phyloP scores from a whole-genome alignment of 2,888 invertebrate genomes.

The Pomacea canaliculata region DNA sequence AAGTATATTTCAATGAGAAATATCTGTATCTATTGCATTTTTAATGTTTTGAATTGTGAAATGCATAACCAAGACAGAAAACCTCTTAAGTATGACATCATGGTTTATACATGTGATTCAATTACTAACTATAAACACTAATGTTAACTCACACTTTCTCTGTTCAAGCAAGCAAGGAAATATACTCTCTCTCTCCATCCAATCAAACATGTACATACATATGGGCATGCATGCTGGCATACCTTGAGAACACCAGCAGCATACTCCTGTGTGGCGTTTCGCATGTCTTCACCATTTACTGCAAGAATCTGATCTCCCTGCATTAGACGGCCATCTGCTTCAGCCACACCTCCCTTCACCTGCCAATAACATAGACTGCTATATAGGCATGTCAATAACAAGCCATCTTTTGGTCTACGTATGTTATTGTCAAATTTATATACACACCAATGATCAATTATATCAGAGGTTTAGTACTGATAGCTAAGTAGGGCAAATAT shows the following conservation, averaged over 20 bases:
- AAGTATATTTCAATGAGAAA: too few relatives aligned
- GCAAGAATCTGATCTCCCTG: conserved; percentile 91
- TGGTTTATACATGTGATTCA: too few relatives aligned
- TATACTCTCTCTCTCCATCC: too few relatives aligned
- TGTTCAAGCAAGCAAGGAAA: too few relatives aligned
- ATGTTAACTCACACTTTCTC: too few relatives aligned
- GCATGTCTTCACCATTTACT: conserved; percentile 86
- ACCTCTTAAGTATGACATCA: too few relatives aligned
- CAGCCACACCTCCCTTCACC: conserved; percentile 89
- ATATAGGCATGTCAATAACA: background rate
- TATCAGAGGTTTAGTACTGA: background rate
- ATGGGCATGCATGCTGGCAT: background rate
- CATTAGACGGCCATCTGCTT: conserved; percentile 87
- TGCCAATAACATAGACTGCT: conserved; percentile 65
- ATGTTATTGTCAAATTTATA: background rate
- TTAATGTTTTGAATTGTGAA: too few relatives aligned
- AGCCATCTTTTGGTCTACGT: background rate
- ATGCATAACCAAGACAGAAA: too few relatives aligned
- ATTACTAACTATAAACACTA: too few relatives aligned
- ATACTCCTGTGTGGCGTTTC: conserved; percentile 78
- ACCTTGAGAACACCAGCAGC: conserved; percentile 89
- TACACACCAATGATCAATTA: background rate
- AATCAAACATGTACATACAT: too few relatives aligned
- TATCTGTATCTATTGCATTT: too few relatives aligned
- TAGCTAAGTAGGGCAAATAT: too few relatives aligned